Evolutionary conservation across 2,113 vertebrate genomes (phyloP), one percentile per base, ranked within the genome.

Genomic region (Siniperca knerii): DNA sequence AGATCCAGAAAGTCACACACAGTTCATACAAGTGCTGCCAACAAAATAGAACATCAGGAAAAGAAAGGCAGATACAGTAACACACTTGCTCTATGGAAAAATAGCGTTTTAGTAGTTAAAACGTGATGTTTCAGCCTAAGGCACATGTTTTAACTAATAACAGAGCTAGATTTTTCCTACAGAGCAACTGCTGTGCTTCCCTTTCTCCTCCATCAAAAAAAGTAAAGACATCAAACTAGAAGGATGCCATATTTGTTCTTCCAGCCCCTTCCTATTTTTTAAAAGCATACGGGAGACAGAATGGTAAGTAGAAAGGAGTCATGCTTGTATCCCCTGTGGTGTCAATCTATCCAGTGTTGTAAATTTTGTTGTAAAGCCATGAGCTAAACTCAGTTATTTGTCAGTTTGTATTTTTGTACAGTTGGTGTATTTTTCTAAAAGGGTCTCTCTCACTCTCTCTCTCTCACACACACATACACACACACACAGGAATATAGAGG

Each of bases 401-500:
- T 85, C 82, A 79, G 66, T 23, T 79, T 79, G 42, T 58, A 37
- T 76, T 71, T 87, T 72, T 48, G 23, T 66, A 62, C 33, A 69
- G 20, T 21, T 20, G 10, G 33, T 66, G 4, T 50, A 16, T 50
- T 16, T 50, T 6, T 50, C 15, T 50, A 15, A 48, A 48, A 48
- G 46, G 11, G 0, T 50, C 50, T 12, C 23, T 40, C 8, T 57
- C 16, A 13, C 21, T 25, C 44, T 11, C n/a, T 12, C 23, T 16
- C 33, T 6, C 23, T 11, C 55, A 42, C 33, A 29, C 58, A 18
- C 42, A 62, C 57, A 77, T 33, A 74, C 50, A 57, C 10, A 60
- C 65, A 64, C n/a, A 60, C 48, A 77, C 5, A 8, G 21, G 73
- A 65, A 78, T 67, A 71, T 25, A 87, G 69, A 89, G 82, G 86